These are phyloP conservation scores for Taenioides sp. DNA, from an alignment of 2,797 vertebrate genomes.

Conservation along the genomic window DNA sequence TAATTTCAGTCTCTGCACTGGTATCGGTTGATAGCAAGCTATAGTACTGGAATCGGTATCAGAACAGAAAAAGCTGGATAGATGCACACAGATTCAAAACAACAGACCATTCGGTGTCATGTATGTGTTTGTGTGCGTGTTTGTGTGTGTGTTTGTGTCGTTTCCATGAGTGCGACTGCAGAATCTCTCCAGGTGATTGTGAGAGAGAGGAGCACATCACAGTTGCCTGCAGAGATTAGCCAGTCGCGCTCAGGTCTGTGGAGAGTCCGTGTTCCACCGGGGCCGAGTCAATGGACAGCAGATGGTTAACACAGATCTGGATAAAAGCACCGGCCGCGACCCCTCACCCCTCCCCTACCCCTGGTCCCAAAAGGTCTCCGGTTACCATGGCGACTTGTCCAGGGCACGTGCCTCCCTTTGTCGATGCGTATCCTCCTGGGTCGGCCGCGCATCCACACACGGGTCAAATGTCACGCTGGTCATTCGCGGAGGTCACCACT, in stretches of 20 bases:
- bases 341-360: slow-evolving; percentile 18
- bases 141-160: not conserved
- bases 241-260: slow-evolving; percentile 77
- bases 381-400: slow-evolving; percentile 87
- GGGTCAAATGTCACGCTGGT: slow-evolving; percentile 68
- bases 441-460: slow-evolving; percentile 78
- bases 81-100: too few species aligned
- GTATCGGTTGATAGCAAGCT: too few species aligned
- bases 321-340: slow-evolving; percentile 60
- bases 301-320: slow-evolving; percentile 72
- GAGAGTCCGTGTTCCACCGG: slow-evolving; percentile 39
- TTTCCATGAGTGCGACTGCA: slow-evolving; percentile 76
- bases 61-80: too few species aligned
- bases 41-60: too few species aligned
- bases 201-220: slow-evolving; percentile 86
- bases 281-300: slow-evolving; percentile 68
- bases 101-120: too few species aligned
- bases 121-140: too few species aligned
- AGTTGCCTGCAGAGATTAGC: slow-evolving; percentile 98
- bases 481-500: slow-evolving; percentile 75
- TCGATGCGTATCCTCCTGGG: slow-evolving; percentile 83
- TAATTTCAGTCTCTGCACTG: too few species aligned
- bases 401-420: slow-evolving; percentile 89
- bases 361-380: slow-evolving; percentile 74
- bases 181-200: slow-evolving; percentile 95